A percentile compares a stretch with the other conserved stretches of the same genome.
Evolutionary conservation across 2,797 vertebrate genomes (phyloP).

Genomic region (Iguana delicatissima): DNA sequence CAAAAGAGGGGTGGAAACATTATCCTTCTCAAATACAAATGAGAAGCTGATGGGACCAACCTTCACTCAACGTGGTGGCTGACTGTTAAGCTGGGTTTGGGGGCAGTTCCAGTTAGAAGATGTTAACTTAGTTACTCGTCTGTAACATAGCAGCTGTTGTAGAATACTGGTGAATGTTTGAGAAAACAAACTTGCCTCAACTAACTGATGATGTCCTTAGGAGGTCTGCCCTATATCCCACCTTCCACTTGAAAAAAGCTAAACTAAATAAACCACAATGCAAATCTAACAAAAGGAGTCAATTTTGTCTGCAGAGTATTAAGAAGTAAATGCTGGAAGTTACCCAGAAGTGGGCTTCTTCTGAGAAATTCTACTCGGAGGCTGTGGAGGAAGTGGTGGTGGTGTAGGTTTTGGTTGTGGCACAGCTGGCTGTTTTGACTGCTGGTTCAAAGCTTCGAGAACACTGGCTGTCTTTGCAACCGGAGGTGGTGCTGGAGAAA

Average conservation of each 20-base stretch:
- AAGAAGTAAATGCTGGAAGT: constrained; percentile 46
- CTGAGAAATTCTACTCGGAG: constrained; percentile 83
- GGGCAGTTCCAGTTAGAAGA: no score
- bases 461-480: constrained; percentile 84
- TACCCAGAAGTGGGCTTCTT: constrained; percentile 89
- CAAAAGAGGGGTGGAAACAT: no score
- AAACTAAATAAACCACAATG: background rate
- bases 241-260: background rate
- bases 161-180: no score
- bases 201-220: background rate
- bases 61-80: no score
- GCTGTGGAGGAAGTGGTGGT: constrained; percentile 82
- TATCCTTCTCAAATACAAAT: no score
- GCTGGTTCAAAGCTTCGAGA: constrained; percentile 88
- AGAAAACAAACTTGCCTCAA: no score
- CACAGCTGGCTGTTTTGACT: constrained; percentile 81
- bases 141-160: no score
- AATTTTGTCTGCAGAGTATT: background rate
- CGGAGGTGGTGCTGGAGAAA: constrained; percentile 82
- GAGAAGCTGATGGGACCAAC: no score
- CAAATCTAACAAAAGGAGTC: background rate
- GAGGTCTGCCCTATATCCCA: background rate
- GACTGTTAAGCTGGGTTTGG: no score
- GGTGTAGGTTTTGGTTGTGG: constrained; percentile 78
- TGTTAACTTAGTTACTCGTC: no score